Conservation (phyloP, 2,113 vertebrate species). For the Chaetodon trifascialis region DNA sequence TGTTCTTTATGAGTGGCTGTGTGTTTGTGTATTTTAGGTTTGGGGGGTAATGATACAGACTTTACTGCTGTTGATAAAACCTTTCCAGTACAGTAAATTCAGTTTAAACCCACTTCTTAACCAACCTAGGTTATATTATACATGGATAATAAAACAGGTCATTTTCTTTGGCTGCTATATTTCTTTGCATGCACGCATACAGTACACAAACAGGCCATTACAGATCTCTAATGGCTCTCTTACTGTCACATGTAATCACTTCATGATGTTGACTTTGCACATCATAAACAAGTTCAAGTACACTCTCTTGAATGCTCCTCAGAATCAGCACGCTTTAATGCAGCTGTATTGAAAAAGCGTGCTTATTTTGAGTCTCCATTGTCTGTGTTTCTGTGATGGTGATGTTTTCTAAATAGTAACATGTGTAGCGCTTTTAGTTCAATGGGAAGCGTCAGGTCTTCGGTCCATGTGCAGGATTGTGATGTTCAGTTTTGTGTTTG, state of each 20-base stretch:
- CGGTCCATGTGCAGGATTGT: background rate
- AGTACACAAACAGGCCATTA: background rate
- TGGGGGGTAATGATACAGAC: background rate
- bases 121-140: too few relatives aligned
- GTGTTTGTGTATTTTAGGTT: background rate
- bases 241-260: slow-evolving; percentile 9
- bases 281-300: background rate
- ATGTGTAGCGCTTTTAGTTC: background rate
- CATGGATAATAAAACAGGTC: background rate
- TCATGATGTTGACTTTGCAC: background rate
- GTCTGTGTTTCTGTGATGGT: background rate
- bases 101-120: background rate
- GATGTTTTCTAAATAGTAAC: background rate
- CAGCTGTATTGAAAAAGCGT: background rate
- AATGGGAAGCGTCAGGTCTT: background rate
- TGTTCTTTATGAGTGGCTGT: background rate
- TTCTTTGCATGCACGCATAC: background rate
- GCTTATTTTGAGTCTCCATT: background rate
- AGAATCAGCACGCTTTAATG: background rate
- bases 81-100: background rate
- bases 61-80: background rate
- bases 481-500: background rate
- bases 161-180: background rate
- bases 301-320: background rate
- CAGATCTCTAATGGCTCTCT: slow-evolving; percentile 17